These are phyloP conservation scores for Thermophis baileyi DNA, from an alignment of 2,113 vertebrate species.

Conservation along the genomic window DNA sequence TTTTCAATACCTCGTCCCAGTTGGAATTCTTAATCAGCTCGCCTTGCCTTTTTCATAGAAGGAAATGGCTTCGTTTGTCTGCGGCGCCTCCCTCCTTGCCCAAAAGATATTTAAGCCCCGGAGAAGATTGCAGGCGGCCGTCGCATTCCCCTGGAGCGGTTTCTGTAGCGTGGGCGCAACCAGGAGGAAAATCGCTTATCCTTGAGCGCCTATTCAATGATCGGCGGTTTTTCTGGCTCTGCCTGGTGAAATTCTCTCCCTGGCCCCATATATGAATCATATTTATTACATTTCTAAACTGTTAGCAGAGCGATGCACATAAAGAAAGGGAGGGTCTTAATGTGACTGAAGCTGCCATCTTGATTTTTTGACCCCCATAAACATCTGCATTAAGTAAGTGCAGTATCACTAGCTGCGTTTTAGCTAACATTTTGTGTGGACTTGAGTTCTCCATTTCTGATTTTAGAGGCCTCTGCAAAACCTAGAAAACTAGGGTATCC, in stretches of 20 bases:
- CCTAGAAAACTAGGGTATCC: not conserved
- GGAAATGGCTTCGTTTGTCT: constrained; percentile 52
- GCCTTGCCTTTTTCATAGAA: constrained; percentile 22
- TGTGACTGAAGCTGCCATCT: not conserved
- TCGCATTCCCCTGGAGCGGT: not conserved
- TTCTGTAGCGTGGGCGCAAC: not conserved
- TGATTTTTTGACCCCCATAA: not conserved
- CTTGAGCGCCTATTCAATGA: not conserved
- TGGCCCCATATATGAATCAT: not conserved
- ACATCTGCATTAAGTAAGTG: not conserved
- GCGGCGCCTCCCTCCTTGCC: not conserved
- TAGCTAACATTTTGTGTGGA: not conserved
- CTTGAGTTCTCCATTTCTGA: not conserved
- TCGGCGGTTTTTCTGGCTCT: not conserved
- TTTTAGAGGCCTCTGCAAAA: not conserved
- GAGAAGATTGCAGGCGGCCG: not conserved
- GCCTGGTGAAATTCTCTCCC: not conserved
- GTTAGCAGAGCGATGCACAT: not conserved
- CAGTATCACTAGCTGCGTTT: not conserved
- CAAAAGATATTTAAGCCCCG: not conserved
- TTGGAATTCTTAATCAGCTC: constrained; percentile 69
- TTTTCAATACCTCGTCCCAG: constrained; percentile 37
- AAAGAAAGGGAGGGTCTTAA: not conserved
- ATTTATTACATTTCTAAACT: not conserved
- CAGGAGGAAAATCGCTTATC: not conserved